Evolutionary conservation across 1,140 invertebrate genomes (phyloP).

Genomic region (Polypedilum vanderplanki): DNA sequence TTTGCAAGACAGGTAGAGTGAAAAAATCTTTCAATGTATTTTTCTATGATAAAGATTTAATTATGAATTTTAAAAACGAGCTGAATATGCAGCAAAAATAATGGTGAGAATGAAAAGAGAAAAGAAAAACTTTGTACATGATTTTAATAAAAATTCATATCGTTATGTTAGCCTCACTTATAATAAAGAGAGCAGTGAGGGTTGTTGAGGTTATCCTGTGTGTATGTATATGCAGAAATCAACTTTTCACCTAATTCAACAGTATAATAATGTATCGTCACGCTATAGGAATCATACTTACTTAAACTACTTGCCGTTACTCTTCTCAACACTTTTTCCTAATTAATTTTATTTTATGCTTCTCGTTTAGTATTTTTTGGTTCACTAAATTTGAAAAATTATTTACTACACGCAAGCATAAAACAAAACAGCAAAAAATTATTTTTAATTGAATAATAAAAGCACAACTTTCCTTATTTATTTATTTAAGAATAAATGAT

Average conservation of each 20-base stretch:
- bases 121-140: no score
- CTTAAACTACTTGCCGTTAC: not conserved
- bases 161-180: no score
- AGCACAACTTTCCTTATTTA: not conserved
- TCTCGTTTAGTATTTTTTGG: not conserved
- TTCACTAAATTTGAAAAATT: constrained; percentile 19
- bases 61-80: no score
- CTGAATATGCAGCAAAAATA: no score
- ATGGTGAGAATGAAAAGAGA: no score
- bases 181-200: no score
- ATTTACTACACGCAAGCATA: not conserved
- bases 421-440: not conserved
- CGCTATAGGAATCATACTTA: not conserved
- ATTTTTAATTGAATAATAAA: constrained; percentile 20
- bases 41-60: no score
- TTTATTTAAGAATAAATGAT: no score
- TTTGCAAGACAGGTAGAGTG: no score
- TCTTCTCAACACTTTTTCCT: constrained; percentile 11
- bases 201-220: no score
- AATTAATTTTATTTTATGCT: constrained; percentile 3
- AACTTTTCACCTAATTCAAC: not conserved
- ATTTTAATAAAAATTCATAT: no score
- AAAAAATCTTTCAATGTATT: no score
- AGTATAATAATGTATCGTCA: constrained; percentile 11
- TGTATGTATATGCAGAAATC: not conserved